These are phyloP conservation scores for Fregata magnificens DNA, from an alignment of 2,113 vertebrate species.

Conservation along the genomic window DNA sequence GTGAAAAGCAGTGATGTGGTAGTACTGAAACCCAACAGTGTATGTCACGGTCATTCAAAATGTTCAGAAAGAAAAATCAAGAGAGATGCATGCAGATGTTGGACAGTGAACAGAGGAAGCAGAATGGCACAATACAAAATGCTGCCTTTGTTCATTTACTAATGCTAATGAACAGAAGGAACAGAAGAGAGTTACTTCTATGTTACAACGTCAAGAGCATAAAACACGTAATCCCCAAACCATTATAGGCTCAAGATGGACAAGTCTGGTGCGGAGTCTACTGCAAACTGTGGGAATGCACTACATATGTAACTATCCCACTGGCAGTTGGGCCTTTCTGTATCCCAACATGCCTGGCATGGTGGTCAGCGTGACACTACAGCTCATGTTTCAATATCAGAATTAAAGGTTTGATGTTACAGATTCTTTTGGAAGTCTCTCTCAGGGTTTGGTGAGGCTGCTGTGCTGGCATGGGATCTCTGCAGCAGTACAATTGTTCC, in stretches of 20 bases:
- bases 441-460: not conserved
- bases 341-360: not conserved
- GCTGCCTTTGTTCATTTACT: not conserved
- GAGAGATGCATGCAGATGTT: not conserved
- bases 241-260: not conserved
- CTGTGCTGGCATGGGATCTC: not conserved
- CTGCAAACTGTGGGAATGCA: not conserved
- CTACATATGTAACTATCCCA: fast-evolving
- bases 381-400: not conserved
- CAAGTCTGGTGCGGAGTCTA: not conserved
- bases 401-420: not conserved
- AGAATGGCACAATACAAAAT: not conserved
- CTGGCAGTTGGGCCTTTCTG: not conserved
- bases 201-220: not conserved
- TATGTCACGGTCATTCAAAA: not conserved
- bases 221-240: not conserved
- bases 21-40: not conserved
- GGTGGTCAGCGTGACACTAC: not conserved
- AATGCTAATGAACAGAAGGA: not conserved
- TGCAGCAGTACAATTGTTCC: not conserved
- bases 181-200: not conserved
- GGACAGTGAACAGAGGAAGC: not conserved
- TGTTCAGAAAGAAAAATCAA: not conserved
- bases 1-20: not conserved
- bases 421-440: not conserved